These are phyloP conservation scores for Buceros bicornis DNA, from an alignment of 2,797 vertebrate genomes.

Conservation along the genomic window DNA sequence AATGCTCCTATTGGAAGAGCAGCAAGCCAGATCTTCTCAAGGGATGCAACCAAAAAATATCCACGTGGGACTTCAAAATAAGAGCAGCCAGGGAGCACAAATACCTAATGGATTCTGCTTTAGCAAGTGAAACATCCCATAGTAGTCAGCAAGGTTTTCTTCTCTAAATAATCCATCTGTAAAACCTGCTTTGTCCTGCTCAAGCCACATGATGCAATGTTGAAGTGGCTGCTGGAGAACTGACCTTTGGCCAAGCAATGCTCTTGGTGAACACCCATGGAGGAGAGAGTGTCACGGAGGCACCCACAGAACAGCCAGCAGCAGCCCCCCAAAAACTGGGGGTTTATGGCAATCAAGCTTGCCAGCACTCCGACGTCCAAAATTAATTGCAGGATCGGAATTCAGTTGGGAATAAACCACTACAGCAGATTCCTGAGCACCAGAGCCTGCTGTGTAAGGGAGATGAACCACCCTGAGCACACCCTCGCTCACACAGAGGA, in stretches of 20 bases:
- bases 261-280: not conserved
- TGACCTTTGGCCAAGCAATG: rapidly evolving
- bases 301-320: too few species aligned
- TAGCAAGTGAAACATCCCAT: not conserved
- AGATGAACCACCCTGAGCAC: too few species aligned
- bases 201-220: not conserved
- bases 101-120: not conserved
- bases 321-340: too few species aligned
- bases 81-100: not conserved
- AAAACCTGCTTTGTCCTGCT: not conserved
- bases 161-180: not conserved
- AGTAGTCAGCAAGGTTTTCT: not conserved
- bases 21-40: not conserved
- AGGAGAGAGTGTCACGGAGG: not conserved
- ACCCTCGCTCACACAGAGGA: too few species aligned
- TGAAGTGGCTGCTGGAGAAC: not conserved
- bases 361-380: too few species aligned
- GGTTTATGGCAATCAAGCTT: too few species aligned
- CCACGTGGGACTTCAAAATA: not conserved
- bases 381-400: too few species aligned
- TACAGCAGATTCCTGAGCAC: too few species aligned
- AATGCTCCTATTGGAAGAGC: not conserved
- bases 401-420: too few species aligned
- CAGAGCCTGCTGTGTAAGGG: too few species aligned
- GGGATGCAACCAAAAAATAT: not conserved